Percentiles rank a stretch among this genome's conserved stretches.
phyloP scores from a whole-genome alignment of 2,113 vertebrate genomes.

The Callionymus lyra region DNA sequence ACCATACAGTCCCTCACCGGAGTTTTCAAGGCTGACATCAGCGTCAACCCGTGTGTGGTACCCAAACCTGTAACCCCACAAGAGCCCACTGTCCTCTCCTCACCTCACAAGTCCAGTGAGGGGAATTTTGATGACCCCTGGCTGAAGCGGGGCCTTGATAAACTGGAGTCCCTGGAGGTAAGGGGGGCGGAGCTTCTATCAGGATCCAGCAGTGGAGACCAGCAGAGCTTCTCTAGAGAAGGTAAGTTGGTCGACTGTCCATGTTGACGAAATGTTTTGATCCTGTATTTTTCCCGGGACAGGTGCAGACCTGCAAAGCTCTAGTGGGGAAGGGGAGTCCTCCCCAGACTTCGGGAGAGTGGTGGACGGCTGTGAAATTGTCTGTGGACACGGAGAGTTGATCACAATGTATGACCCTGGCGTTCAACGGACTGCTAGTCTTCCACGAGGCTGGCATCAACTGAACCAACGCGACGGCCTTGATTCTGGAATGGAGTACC shows the following conservation, averaged over 20 bases:
- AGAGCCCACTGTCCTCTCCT: conserved; percentile 44
- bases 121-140: conserved; percentile 89
- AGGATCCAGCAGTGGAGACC: conserved; percentile 9
- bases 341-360: conserved; percentile 78
- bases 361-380: conserved; percentile 84
- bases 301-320: conserved; percentile 62
- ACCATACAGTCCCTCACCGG: conserved; percentile 70
- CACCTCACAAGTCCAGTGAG: conserved; percentile 50
- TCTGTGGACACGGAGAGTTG: conserved; percentile 44
- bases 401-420: conserved; percentile 63
- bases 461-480: conserved; percentile 69
- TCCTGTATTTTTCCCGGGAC: neutral
- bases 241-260: conserved; percentile 6
- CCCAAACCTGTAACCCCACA: conserved; percentile 71
- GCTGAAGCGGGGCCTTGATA: conserved; percentile 83
- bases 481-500: conserved; percentile 62
- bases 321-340: conserved; percentile 61
- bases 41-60: conserved; percentile 75
- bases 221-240: conserved; percentile 17
- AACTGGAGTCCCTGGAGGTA: no score
- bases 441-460: conserved; percentile 72
- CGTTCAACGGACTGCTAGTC: conserved; percentile 71
- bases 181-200: conserved; percentile 18
- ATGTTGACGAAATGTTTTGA: neutral
- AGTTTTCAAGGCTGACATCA: conserved; percentile 77